Evolutionary conservation across 1,140 invertebrate species (phyloP).

Genomic region (Leptinotarsa undecemlineata): DNA sequence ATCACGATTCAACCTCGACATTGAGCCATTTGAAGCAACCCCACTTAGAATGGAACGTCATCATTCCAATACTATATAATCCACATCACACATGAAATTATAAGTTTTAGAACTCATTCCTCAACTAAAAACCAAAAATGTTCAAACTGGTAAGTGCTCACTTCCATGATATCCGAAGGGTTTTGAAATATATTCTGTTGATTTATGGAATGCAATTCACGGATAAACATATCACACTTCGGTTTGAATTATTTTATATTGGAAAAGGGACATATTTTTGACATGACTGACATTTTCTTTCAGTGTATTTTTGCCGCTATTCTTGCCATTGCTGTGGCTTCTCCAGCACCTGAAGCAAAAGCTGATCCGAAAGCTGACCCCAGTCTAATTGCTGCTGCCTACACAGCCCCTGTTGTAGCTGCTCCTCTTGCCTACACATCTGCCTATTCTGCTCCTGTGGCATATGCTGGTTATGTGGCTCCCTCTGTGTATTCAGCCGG

Average conservation of each 20-base stretch:
- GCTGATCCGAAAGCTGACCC: constrained; percentile 10
- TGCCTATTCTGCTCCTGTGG: constrained; percentile 14
- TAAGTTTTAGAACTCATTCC: too few species aligned
- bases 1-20: background rate
- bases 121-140: background rate
- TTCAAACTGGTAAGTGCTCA: background rate
- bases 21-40: background rate
- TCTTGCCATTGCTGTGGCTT: constrained; percentile 3
- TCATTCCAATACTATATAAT: too few species aligned
- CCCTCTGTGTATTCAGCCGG: constrained; percentile 35
- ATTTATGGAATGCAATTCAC: too few species aligned
- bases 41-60: background rate
- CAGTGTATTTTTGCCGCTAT: constrained; percentile 6
- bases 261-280: too few species aligned
- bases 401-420: background rate
- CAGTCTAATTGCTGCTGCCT: background rate
- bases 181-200: too few species aligned
- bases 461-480: constrained; percentile 18
- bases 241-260: too few species aligned
- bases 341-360: constrained; percentile 11
- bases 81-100: too few species aligned
- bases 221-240: too few species aligned
- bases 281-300: background rate
- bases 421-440: constrained; percentile 11
- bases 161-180: too few species aligned